Evolutionary conservation across 2,797 vertebrate species (phyloP).

Genomic region (Lerista edwardsae): DNA sequence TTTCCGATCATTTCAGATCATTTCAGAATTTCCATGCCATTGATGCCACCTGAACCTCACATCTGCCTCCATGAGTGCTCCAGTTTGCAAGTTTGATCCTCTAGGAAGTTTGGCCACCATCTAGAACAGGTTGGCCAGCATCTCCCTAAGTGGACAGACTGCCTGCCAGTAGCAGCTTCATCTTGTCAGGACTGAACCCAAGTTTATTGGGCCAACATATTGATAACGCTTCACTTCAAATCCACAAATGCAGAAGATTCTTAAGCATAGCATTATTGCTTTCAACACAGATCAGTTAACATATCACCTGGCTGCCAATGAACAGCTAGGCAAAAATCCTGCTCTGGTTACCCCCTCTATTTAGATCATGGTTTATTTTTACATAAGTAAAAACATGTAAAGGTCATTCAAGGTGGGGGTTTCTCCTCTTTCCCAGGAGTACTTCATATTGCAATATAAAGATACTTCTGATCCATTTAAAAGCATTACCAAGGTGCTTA

Average conservation of each 20-base stretch:
- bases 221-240: too few relatives aligned
- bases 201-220: too few relatives aligned
- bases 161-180: too few relatives aligned
- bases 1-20: too few relatives aligned
- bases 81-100: too few relatives aligned
- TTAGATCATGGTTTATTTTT: background rate
- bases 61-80: too few relatives aligned
- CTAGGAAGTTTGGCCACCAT: too few relatives aligned
- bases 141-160: too few relatives aligned
- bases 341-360: background rate
- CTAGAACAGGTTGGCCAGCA: too few relatives aligned
- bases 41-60: too few relatives aligned
- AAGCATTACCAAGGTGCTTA: background rate
- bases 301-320: background rate
- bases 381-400: background rate
- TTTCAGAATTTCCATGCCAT: background rate
- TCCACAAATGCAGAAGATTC: too few relatives aligned
- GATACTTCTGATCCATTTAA: background rate
- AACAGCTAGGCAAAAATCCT: background rate
- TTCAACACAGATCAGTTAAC: background rate
- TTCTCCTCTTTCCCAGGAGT: background rate
- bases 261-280: background rate
- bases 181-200: too few relatives aligned
- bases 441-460: conserved; percentile 1
- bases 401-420: background rate